Evolutionary conservation across 2,797 vertebrate genomes (phyloP).

Genomic region (Alcedo atthis): DNA sequence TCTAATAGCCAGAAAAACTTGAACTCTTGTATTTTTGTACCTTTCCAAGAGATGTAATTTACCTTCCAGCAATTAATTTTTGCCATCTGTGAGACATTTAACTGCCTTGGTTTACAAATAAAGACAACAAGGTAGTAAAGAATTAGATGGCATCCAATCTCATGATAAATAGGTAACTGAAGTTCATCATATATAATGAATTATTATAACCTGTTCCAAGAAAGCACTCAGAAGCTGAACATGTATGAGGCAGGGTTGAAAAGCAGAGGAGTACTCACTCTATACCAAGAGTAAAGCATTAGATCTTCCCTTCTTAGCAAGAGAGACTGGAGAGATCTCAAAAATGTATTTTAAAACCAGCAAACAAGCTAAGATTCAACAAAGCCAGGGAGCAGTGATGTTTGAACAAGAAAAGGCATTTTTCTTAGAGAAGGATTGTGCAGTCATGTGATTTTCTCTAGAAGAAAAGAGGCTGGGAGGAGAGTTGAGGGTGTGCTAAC

Average conservation of each 20-base stretch:
- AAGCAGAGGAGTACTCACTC: not conserved
- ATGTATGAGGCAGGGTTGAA: not conserved
- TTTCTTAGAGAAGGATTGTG: not conserved
- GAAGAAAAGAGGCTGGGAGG: not conserved
- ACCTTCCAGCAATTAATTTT: not conserved
- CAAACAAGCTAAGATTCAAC: not conserved
- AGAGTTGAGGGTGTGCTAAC: not conserved
- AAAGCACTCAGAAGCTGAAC: not conserved
- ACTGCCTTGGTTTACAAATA: not conserved
- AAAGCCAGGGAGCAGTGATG: not conserved
- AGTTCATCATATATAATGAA: not conserved
- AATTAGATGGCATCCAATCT: not conserved
- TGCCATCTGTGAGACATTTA: not conserved
- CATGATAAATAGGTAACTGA: not conserved
- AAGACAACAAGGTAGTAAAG: not conserved
- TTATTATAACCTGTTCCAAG: not conserved
- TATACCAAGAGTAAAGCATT: not conserved
- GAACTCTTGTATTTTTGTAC: not conserved
- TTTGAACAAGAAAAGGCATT: not conserved
- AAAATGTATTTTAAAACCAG: not conserved
- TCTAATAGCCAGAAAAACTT: not conserved
- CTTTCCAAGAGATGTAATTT: not conserved
- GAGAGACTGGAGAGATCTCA: not conserved
- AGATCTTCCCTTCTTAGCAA: not conserved
- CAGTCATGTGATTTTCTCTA: fast-evolving